phyloP scores from a whole-genome alignment of 2,888 invertebrate genomes.

The Proisotoma minuta region DNA sequence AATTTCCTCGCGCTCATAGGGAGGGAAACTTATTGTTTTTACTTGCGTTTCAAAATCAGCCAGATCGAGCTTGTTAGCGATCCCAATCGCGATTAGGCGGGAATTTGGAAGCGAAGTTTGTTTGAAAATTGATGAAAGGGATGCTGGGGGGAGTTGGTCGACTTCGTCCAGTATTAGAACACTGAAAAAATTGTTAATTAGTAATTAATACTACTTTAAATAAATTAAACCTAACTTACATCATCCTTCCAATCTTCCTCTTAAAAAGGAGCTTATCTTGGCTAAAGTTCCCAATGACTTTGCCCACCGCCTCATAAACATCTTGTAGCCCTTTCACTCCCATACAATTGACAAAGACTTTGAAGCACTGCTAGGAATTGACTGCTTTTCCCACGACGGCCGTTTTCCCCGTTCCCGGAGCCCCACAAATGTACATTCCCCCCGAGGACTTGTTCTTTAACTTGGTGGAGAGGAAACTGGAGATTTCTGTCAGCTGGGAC shows the following conservation, averaged over 20 bases:
- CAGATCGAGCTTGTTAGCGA: conserved; percentile 94
- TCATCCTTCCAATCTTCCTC: conserved; percentile 66
- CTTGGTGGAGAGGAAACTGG: conserved; percentile 64
- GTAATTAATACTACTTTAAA: not conserved
- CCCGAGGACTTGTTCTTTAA: conserved; percentile 64
- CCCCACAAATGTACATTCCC: conserved; percentile 89
- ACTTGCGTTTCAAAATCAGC: not conserved
- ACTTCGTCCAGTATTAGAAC: conserved; percentile 89
- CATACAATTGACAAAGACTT: conserved; percentile 80
- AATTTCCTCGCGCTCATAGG: conserved; percentile 87
- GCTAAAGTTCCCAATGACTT: conserved; percentile 60
- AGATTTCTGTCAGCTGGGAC: conserved; percentile 65
- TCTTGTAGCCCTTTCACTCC: conserved; percentile 75
- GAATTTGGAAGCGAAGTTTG: conserved; percentile 73
- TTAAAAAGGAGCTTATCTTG: conserved; percentile 69
- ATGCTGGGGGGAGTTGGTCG: conserved; percentile 84
- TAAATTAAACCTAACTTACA: conserved; percentile 58
- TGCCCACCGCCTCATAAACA: conserved; percentile 68
- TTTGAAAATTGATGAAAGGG: conserved; percentile 88
- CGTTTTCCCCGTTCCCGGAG: conserved; percentile 96
- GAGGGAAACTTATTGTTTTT: conserved; percentile 60
- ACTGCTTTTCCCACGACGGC: conserved; percentile 60
- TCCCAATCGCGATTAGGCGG: conserved; percentile 75
- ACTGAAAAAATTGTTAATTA: conserved; percentile 52
- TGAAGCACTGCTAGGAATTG: not conserved